Percentiles rank a stretch among this genome's conserved stretches.
These are phyloP conservation scores for Pissodes strobi DNA, from an alignment of 1,140 invertebrate species.

Conservation along the genomic window DNA sequence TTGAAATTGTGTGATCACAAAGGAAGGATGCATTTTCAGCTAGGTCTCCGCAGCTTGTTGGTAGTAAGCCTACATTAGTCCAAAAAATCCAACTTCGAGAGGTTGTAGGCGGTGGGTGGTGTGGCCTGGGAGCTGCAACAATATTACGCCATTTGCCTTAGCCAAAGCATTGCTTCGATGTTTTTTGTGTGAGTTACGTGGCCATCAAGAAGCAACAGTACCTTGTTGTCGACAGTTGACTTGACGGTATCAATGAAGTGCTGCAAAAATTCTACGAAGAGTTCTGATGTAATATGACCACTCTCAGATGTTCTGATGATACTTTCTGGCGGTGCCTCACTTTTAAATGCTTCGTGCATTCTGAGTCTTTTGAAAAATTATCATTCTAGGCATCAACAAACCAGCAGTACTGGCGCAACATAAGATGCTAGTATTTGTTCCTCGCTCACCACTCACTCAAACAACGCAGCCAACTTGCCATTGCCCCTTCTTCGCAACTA, in stretches of 20 bases:
- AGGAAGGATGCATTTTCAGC: too few relatives aligned
- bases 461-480: too few relatives aligned
- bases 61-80: constrained; percentile 45
- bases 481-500: constrained; percentile 45
- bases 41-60: too few relatives aligned
- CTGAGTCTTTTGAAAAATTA: constrained; percentile 45
- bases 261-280: constrained; percentile 40
- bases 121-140: constrained; percentile 38
- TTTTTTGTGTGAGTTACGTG: constrained; percentile 42
- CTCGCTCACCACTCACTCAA: constrained; percentile 49
- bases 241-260: constrained; percentile 32
- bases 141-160: constrained; percentile 31
- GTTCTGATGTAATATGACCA: constrained; percentile 34
- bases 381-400: constrained; percentile 40
- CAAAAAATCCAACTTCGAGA: constrained; percentile 53
- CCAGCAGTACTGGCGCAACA: constrained; percentile 48
- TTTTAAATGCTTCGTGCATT: constrained; percentile 20
- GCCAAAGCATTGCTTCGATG: constrained; percentile 31
- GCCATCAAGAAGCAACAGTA: constrained; percentile 47
- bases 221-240: constrained; percentile 35
- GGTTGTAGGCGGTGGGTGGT: constrained; percentile 50
- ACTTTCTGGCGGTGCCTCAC: constrained; percentile 7
- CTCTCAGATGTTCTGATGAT: neutral
- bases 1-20: too few relatives aligned
- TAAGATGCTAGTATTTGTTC: constrained; percentile 44